phyloP scores from a whole-genome alignment of 37 sponge, comb jelly and placozoan species.

The Eunapius fragilis region DNA sequence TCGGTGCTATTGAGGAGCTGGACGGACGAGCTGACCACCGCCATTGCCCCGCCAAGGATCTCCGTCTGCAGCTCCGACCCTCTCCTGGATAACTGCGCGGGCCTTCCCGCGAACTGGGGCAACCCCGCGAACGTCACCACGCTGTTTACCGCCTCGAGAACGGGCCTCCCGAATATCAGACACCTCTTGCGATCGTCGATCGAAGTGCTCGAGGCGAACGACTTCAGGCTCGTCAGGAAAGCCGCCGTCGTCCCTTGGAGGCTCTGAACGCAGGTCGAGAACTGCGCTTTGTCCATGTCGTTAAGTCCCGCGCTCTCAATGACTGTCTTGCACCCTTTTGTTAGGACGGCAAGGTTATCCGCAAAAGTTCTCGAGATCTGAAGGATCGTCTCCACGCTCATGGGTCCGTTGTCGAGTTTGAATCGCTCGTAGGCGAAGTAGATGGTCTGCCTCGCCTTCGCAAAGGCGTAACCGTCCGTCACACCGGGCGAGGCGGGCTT shows the following conservation, averaged over 20 bases:
- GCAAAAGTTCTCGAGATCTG: constrained; percentile 74
- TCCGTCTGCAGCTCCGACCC: constrained; percentile 61
- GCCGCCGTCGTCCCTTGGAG: constrained; percentile 65
- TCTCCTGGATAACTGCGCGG: constrained; percentile 52
- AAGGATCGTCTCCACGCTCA: constrained; percentile 39
- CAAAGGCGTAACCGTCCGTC: constrained; percentile 60
- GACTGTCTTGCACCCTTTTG: constrained; percentile 56
- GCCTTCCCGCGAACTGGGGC: constrained; percentile 58
- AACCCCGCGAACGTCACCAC: constrained; percentile 55
- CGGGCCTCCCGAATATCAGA: constrained; percentile 59
- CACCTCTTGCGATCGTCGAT: constrained; percentile 49
- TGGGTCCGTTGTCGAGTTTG: constrained; percentile 10
- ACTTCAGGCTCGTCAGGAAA: constrained; percentile 60
- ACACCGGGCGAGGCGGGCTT: constrained; percentile 52
- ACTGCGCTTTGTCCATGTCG: constrained; percentile 39
- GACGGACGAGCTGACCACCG: constrained; percentile 64
- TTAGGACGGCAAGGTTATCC: constrained; percentile 55
- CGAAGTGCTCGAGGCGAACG: constrained; percentile 40
- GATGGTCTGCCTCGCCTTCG: constrained; percentile 50
- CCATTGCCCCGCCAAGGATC: constrained; percentile 82
- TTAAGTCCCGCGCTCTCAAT: constrained; percentile 18
- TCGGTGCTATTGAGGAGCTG: constrained; percentile 45
- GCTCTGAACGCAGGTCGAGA: constrained; percentile 43
- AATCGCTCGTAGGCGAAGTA: constrained; percentile 62
- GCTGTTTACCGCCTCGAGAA: constrained; percentile 58